Conservation (phyloP, 2,888 invertebrate species). For the Apamea epomidion region DNA sequence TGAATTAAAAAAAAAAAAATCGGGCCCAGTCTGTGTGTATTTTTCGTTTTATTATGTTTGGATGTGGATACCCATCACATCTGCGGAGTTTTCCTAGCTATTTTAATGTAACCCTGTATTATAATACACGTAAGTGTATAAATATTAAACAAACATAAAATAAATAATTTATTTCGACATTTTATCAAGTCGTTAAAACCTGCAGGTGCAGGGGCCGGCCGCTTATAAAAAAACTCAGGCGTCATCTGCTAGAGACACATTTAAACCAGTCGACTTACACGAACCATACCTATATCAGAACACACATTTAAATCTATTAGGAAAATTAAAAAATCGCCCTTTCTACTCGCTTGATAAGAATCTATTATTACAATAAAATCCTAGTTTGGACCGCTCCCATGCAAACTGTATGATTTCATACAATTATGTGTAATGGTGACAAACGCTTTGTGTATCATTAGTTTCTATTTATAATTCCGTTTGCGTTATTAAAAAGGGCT, state of each 20-base stretch:
- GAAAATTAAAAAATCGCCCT: conserved; percentile 78
- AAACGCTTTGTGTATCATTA: conserved; percentile 72
- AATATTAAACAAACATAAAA: neutral
- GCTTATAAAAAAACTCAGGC: neutral
- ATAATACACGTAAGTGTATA: neutral
- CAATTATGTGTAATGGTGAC: conserved; percentile 72
- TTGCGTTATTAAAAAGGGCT: conserved; percentile 62
- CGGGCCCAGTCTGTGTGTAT: neutral
- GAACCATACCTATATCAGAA: conserved; percentile 42
- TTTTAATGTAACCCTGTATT: no score
- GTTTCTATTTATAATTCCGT: conserved; percentile 70
- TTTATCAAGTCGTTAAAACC: neutral
- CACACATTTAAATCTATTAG: conserved; percentile 83
- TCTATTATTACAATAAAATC: conserved; percentile 75
- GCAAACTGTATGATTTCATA: conserved; percentile 63
- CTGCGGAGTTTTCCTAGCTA: neutral
- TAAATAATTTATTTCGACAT: neutral
- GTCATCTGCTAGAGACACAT: conserved; percentile 12
- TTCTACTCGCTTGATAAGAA: conserved; percentile 72
- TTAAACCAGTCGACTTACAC: conserved; percentile 43
- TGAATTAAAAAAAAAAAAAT: no score
- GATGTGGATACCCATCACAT: neutral
- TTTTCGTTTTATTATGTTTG: neutral
- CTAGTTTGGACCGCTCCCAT: conserved; percentile 57
- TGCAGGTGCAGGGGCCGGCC: no score